Percentiles rank a stretch among this genome's conserved stretches.
Conservation (phyloP, 1,140 invertebrate species). For the Drosophila sucinea region DNA sequence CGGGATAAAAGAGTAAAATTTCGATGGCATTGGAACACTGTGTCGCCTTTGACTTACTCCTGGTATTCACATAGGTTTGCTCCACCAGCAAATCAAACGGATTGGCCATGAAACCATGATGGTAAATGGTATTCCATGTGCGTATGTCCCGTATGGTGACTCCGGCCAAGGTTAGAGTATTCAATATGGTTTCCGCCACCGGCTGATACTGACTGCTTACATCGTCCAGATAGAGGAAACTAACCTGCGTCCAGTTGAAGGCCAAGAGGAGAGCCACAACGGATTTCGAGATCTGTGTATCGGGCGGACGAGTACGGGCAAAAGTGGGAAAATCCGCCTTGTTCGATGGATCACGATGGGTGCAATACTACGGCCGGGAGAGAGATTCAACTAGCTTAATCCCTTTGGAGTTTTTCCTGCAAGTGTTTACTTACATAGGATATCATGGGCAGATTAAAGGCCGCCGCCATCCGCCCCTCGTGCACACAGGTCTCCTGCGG, state of each 20-base stretch:
- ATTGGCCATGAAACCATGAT: slow-evolving; percentile 90
- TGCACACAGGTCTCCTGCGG: slow-evolving; percentile 98
- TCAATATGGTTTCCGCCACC: slow-evolving; percentile 89
- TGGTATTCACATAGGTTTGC: slow-evolving; percentile 89
- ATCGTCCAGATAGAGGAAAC: slow-evolving; percentile 88
- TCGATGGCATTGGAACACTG: neutral
- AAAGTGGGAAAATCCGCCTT: slow-evolving; percentile 96
- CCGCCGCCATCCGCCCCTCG: slow-evolving; percentile 96
- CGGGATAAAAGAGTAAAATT: neutral
- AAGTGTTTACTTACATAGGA: slow-evolving; percentile 87
- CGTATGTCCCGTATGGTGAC: slow-evolving; percentile 87
- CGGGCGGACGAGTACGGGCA: slow-evolving; percentile 94
- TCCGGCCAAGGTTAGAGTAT: slow-evolving; percentile 87
- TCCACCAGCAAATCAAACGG: slow-evolving; percentile 91
- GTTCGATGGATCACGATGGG: slow-evolving; percentile 92
- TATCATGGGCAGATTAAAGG: slow-evolving; percentile 96
- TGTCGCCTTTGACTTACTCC: slow-evolving; percentile 87
- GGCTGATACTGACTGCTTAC: slow-evolving; percentile 88
- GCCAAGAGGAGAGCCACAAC: slow-evolving; percentile 90
- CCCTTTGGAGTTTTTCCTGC: neutral
- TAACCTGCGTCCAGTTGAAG: slow-evolving; percentile 93
- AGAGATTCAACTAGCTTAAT: no score
- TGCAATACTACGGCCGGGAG: slow-evolving; percentile 88
- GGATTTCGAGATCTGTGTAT: slow-evolving; percentile 95
- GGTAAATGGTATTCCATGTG: slow-evolving; percentile 90